Evolutionary conservation across 2,888 invertebrate genomes (phyloP).

Genomic region (Embidobia sp.): DNA sequence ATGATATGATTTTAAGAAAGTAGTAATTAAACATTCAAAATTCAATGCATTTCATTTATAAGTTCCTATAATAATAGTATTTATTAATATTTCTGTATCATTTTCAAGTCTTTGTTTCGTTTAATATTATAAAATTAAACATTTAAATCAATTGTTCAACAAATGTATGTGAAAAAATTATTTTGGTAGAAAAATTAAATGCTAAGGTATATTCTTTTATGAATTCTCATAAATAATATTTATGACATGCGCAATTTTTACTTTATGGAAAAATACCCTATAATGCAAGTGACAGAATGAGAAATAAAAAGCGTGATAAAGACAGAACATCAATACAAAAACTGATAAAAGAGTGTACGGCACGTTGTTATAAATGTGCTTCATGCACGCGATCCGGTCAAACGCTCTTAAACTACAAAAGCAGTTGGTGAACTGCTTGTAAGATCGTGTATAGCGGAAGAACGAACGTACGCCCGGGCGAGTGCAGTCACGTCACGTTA

Average conservation of each 20-base stretch:
- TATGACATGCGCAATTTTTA: conserved; percentile 16
- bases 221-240: conserved; percentile 16
- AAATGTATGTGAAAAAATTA: too few relatives aligned
- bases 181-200: too few relatives aligned
- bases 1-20: too few relatives aligned
- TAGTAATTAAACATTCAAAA: too few relatives aligned
- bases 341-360: conserved; percentile 70
- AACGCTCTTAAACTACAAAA: conserved; percentile 72
- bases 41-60: too few relatives aligned
- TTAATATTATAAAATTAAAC: too few relatives aligned
- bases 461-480: conserved; percentile 58
- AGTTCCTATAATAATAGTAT: too few relatives aligned
- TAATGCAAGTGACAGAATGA: conserved; percentile 51
- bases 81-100: too few relatives aligned
- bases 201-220: too few relatives aligned
- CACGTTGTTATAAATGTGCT: conserved; percentile 76
- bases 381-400: conserved; percentile 75
- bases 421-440: conserved; percentile 64
- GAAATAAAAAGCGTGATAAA: conserved; percentile 60
- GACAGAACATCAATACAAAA: conserved; percentile 59
- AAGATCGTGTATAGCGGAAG: conserved; percentile 63
- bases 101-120: too few relatives aligned
- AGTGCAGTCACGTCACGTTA: conserved; percentile 75
- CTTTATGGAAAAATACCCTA: conserved; percentile 31
- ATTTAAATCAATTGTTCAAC: too few relatives aligned